Conservation (phyloP, 2,113 vertebrate genomes). For the Elephantulus edwardii region DNA sequence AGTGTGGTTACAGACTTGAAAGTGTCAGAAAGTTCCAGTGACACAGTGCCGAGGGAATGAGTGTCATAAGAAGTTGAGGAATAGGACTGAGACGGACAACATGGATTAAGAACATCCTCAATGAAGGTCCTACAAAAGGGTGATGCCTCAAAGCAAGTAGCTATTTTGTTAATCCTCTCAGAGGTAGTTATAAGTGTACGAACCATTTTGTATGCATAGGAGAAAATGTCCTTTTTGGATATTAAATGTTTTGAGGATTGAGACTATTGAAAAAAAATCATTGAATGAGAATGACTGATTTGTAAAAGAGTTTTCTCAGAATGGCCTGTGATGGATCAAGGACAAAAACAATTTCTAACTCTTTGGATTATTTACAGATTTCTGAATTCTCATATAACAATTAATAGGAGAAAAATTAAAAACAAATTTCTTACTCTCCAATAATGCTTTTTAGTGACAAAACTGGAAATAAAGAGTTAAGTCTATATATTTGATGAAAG, state of each 20-base stretch:
- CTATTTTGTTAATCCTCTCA: neutral
- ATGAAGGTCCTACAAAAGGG: neutral
- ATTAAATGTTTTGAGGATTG: neutral
- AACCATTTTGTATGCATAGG: neutral
- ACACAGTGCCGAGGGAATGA: neutral
- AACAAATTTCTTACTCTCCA: neutral
- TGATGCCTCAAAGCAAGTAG: neutral
- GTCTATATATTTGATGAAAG: neutral
- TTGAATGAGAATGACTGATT: neutral
- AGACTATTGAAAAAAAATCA: neutral
- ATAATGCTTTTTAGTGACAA: conserved; percentile 16
- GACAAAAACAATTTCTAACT: neutral
- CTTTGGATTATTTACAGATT: neutral
- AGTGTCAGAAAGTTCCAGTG: neutral
- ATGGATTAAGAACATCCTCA: neutral
- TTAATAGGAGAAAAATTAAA: neutral
- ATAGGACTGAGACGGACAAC: neutral
- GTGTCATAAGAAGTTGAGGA: neutral
- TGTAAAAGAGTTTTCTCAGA: neutral
- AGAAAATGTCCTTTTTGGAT: neutral
- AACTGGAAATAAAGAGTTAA: neutral
- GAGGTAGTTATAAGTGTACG: neutral
- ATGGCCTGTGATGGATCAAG: neutral
- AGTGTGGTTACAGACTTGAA: neutral
- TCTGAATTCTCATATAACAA: neutral